phyloP scores from a whole-genome alignment of 2,888 invertebrate species.

The Nipponacmea schrenckii region DNA sequence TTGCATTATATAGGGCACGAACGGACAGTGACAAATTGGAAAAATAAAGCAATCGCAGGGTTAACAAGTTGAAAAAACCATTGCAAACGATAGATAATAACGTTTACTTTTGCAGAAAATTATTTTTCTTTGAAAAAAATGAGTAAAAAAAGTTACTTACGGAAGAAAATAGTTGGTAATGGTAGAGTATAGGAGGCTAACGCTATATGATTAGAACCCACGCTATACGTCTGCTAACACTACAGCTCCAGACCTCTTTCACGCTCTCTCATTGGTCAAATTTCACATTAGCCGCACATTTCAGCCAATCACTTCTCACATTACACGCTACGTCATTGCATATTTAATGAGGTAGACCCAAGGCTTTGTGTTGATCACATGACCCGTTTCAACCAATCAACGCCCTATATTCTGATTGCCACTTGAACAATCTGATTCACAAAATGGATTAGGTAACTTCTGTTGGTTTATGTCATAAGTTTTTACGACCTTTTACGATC shows the following conservation, averaged over 20 bases:
- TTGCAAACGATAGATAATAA: constrained; percentile 30
- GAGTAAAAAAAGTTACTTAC: constrained; percentile 9
- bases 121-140: constrained; percentile 26
- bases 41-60: constrained; percentile 13
- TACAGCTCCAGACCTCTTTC: too few species aligned
- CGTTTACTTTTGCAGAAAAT: constrained; percentile 30
- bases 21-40: constrained; percentile 3
- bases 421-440: too few species aligned
- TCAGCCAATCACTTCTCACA: constrained; percentile 49
- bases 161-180: not conserved
- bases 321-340: constrained; percentile 37
- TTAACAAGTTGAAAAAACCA: constrained; percentile 22
- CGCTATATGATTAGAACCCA: constrained; percentile 11
- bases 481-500: too few species aligned
- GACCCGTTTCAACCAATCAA: not conserved
- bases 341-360: constrained; percentile 32
- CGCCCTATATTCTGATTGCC: too few species aligned
- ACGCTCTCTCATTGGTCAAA: constrained; percentile 48
- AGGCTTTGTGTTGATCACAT: constrained; percentile 28
- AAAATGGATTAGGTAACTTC: too few species aligned
- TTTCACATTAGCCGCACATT: constrained; percentile 47
- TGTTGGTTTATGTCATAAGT: too few species aligned
- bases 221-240: too few species aligned
- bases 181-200: too few species aligned
- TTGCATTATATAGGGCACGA: constrained; percentile 25